Conservation (phyloP, 2,888 invertebrate genomes). For the Acronicta alni region DNA sequence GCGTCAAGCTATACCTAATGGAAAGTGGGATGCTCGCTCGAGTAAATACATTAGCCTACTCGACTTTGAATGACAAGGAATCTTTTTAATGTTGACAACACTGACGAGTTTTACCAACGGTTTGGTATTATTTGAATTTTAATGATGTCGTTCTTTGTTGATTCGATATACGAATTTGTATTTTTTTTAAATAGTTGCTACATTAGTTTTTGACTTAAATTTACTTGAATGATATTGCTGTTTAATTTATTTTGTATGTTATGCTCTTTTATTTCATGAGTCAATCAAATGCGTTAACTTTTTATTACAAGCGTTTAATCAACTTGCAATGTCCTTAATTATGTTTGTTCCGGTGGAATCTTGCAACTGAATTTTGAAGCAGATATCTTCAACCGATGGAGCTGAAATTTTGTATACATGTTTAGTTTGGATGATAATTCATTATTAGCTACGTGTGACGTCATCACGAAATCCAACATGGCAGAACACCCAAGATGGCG, state of each 20-base stretch:
- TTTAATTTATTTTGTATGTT: not conserved
- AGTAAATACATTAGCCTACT: constrained; percentile 47
- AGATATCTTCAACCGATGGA: too few relatives aligned
- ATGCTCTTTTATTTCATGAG: not conserved
- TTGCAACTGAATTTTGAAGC: too few relatives aligned
- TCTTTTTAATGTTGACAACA: constrained; percentile 24
- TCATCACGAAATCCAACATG: too few relatives aligned
- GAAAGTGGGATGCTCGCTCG: constrained; percentile 31
- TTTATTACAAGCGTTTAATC: too few relatives aligned
- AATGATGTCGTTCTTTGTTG: constrained; percentile 14
- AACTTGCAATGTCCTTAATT: too few relatives aligned
- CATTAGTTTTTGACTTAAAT: too few relatives aligned
- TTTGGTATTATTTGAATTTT: constrained; percentile 38
- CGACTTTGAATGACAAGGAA: constrained; percentile 33
- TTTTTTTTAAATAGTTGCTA: constrained; percentile 4
- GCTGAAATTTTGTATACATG: too few relatives aligned
- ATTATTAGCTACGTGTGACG: too few relatives aligned
- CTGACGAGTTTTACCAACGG: constrained; percentile 9
- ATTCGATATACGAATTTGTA: constrained; percentile 5
- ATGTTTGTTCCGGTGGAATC: too few relatives aligned
- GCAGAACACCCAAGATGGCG: too few relatives aligned
- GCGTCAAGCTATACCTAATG: constrained; percentile 39
- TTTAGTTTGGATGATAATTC: too few relatives aligned
- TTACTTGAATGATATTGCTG: not conserved
- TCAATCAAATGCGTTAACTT: too few relatives aligned